Conservation (phyloP, 2,113 vertebrate genomes). For the Rhinichthys klamathensis region DNA sequence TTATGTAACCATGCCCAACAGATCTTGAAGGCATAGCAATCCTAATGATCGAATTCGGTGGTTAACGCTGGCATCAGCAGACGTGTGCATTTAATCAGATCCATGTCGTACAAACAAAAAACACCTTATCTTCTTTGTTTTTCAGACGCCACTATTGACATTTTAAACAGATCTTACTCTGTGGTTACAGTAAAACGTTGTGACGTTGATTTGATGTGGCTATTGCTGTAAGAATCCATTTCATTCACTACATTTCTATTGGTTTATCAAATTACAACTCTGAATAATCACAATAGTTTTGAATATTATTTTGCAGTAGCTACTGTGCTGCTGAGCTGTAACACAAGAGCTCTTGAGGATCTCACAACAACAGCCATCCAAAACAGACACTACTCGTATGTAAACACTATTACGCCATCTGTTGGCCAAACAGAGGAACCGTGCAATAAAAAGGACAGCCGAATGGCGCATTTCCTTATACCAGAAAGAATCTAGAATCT, state of each 20-base stretch:
- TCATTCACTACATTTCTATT: constrained; percentile 1
- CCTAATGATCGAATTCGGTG: constrained; percentile 55
- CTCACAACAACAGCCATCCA: constrained; percentile 19
- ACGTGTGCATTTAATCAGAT: constrained; percentile 38
- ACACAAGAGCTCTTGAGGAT: constrained; percentile 43
- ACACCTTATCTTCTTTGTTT: constrained; percentile 46
- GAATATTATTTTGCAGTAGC: constrained; percentile 49
- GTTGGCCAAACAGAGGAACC: constrained; percentile 50
- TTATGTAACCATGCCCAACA: constrained; percentile 68
- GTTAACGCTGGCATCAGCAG: constrained; percentile 15
- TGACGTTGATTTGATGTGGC: background rate
- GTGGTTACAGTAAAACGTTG: background rate
- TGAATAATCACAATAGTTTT: constrained; percentile 32
- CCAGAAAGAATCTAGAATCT: constrained; percentile 19
- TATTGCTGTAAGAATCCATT: background rate
- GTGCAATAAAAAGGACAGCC: constrained; percentile 11
- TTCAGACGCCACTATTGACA: constrained; percentile 36
- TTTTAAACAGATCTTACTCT: constrained; percentile 35
- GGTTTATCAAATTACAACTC: constrained; percentile 7
- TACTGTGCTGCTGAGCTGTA: constrained; percentile 9
- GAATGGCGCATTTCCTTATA: constrained; percentile 38
- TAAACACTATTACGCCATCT: constrained; percentile 31
- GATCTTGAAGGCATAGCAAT: constrained; percentile 66
- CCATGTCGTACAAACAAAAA: background rate
- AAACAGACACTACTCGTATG: background rate